A percentile compares a stretch with the other conserved stretches of the same genome.
Conservation (phyloP, 2,797 vertebrate genomes). For the Esox masquinongy region DNA sequence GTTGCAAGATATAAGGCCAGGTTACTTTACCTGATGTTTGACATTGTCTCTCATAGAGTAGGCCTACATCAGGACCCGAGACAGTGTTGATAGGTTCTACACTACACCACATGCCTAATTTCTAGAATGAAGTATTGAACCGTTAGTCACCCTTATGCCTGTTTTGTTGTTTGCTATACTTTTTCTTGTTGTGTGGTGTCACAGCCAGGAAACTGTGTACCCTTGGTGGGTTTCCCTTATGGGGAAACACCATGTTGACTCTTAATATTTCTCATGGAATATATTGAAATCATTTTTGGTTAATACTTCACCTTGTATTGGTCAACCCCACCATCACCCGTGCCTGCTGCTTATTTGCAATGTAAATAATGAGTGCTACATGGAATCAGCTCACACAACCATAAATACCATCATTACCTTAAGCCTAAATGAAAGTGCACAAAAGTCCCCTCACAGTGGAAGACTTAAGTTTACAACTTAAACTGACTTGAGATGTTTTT, state of each 20-base stretch:
- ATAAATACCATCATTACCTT: neutral
- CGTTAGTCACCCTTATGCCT: neutral
- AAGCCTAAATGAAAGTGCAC: neutral
- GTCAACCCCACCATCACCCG: constrained; percentile 16
- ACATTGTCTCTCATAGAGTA: neutral
- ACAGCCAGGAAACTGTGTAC: neutral
- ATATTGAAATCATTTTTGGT: constrained; percentile 35
- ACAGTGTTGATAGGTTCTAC: neutral
- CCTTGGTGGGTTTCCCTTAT: neutral
- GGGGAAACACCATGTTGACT: neutral
- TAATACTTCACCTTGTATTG: constrained; percentile 56
- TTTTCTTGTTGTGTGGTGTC: neutral
- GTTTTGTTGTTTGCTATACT: neutral
- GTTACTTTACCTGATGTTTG: neutral
- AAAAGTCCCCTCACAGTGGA: neutral
- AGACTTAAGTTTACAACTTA: neutral
- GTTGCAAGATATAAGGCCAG: too few species aligned
- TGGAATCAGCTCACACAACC: constrained; percentile 16
- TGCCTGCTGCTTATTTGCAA: constrained; percentile 60
- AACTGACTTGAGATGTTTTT: neutral
- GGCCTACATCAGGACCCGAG: neutral
- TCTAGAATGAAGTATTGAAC: neutral
- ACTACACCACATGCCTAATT: neutral
- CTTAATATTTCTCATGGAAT: neutral
- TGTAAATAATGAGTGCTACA: constrained; percentile 54